A percentile compares a stretch with the other conserved stretches of the same genome.
These are phyloP conservation scores for Leptonema lineaticorne DNA, from an alignment of 1,140 invertebrate species.

Conservation along the genomic window DNA sequence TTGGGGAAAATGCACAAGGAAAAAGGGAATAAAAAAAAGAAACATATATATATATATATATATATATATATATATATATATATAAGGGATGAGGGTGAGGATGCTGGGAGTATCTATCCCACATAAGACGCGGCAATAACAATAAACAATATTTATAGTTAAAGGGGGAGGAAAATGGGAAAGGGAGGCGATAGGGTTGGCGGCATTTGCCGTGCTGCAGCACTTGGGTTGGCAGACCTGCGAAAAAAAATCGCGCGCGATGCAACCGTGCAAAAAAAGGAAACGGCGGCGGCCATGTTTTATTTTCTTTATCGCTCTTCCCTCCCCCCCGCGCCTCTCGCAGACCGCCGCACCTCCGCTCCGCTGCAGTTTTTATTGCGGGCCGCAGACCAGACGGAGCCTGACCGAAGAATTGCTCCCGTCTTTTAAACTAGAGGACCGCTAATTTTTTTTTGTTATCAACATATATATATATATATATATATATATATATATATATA, in stretches of 20 bases:
- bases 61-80: not conserved
- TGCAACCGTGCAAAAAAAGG: slow-evolving; percentile 37
- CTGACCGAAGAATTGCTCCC: slow-evolving; percentile 30
- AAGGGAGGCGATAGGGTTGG: slow-evolving; percentile 10
- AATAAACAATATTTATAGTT: slow-evolving; percentile 42
- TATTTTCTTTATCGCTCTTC: slow-evolving; percentile 41
- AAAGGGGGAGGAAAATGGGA: slow-evolving; percentile 2
- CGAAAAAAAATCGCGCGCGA: slow-evolving; percentile 38
- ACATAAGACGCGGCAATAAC: slow-evolving; percentile 39
- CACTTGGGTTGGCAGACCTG: slow-evolving; percentile 25
- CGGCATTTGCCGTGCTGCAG: slow-evolving; percentile 12
- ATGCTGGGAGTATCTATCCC: not conserved
- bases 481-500: too few species aligned
- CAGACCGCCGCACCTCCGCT: not conserved
- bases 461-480: not conserved
- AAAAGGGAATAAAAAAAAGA: not conserved
- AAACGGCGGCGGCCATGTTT: slow-evolving; percentile 41
- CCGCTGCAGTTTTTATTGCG: slow-evolving; percentile 41
- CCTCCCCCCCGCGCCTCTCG: not conserved
- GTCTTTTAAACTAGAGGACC: not conserved
- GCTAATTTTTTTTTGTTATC: not conserved
- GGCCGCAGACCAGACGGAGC: slow-evolving; percentile 41
- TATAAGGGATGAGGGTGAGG: not conserved
- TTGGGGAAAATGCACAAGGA: not conserved
- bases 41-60: not conserved